Evolutionary conservation across 1,140 invertebrate genomes (phyloP).

Genomic region (Apis cerana): DNA sequence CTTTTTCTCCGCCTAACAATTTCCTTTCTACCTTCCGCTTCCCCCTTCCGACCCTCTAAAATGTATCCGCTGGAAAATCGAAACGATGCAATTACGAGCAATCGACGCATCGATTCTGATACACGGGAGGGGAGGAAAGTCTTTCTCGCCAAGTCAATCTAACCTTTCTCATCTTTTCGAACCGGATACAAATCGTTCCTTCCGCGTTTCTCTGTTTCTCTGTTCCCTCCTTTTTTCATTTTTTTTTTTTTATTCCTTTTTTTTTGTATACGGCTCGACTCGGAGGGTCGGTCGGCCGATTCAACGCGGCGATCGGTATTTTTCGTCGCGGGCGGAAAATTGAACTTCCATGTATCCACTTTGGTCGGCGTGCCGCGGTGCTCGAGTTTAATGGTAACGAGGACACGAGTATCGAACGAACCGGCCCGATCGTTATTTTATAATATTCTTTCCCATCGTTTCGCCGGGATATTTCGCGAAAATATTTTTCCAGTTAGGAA

Average conservation of each 20-base stretch:
- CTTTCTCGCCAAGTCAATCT: no score
- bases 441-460: constrained; percentile 10
- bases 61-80: neutral
- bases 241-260: no score
- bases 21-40: neutral
- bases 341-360: constrained; percentile 46
- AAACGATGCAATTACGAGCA: constrained; percentile 44
- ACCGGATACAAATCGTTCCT: no score
- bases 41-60: neutral
- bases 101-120: constrained; percentile 39
- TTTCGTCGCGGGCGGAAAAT: constrained; percentile 24
- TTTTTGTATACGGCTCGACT: no score
- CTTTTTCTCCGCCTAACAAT: constrained; percentile 31
- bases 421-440: constrained; percentile 29
- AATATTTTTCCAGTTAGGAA: constrained; percentile 15
- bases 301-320: constrained; percentile 4
- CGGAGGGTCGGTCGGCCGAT: neutral
- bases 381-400: constrained; percentile 40
- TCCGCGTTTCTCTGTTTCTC: no score
- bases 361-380: constrained; percentile 8
- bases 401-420: neutral
- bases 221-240: no score
- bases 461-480: neutral
- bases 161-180: no score
- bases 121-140: no score